Conservation (phyloP, 2,888 invertebrate species). For the Coleophora flavipennella region DNA sequence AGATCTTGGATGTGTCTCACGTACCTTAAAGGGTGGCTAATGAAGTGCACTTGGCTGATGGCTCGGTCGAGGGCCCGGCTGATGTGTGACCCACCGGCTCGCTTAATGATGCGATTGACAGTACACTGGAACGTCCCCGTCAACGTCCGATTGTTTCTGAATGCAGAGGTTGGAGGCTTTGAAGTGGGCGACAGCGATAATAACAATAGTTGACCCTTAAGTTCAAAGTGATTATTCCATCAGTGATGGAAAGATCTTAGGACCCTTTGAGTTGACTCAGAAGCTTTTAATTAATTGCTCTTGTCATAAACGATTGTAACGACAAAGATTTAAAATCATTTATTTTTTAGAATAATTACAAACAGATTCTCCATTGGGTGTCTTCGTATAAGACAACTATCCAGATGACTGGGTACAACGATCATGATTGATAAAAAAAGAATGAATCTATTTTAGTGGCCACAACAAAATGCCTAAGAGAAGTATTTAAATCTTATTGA, state of each 20-base stretch:
- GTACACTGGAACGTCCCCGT: slow-evolving; percentile 54
- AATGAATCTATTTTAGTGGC: slow-evolving; percentile 22
- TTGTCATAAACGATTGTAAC: not conserved
- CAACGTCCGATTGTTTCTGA: slow-evolving; percentile 58
- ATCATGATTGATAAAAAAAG: no score
- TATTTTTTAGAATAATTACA: no score
- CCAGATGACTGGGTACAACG: no score
- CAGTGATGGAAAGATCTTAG: no score
- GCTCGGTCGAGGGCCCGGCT: slow-evolving; percentile 29
- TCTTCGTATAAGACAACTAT: no score
- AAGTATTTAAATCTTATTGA: slow-evolving; percentile 51
- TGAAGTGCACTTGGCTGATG: slow-evolving; percentile 34
- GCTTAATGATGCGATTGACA: slow-evolving; percentile 67
- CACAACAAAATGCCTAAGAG: slow-evolving; percentile 29
- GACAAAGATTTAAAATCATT: no score
- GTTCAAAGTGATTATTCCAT: no score
- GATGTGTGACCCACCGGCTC: slow-evolving; percentile 55
- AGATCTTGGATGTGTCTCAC: slow-evolving; percentile 55
- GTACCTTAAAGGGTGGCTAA: slow-evolving; percentile 48
- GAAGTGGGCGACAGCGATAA: slow-evolving; percentile 19
- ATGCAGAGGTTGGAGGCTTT: slow-evolving; percentile 32
- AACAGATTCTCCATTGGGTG: no score
- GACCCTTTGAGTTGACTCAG: no score
- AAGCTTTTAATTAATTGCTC: not conserved
- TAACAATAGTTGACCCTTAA: not conserved